Conservation (phyloP, 2,113 vertebrate species). For the Eulemur rufifrons region DNA sequence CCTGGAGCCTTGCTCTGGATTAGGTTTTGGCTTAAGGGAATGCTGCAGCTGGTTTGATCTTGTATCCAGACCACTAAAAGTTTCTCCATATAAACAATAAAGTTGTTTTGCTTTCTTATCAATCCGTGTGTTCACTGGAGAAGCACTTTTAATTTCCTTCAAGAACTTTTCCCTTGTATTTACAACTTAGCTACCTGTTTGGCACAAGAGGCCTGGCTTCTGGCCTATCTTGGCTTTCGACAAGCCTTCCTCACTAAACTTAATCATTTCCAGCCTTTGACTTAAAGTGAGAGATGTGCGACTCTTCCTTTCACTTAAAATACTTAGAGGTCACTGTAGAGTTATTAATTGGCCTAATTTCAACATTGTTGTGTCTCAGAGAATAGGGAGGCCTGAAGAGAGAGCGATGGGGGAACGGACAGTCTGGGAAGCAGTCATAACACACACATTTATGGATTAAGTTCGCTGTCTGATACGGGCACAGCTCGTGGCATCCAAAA, state of each 20-base stretch:
- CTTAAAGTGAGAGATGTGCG: neutral
- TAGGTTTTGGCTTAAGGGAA: neutral
- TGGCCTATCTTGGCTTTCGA: neutral
- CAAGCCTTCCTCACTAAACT: neutral
- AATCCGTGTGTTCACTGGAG: neutral
- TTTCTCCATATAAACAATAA: neutral
- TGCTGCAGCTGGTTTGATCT: neutral
- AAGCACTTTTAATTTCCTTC: neutral
- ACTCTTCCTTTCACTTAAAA: neutral
- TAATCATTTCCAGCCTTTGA: neutral
- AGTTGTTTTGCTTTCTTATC: neutral
- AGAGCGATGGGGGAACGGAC: neutral
- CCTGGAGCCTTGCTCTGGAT: neutral
- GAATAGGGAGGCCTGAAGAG: neutral
- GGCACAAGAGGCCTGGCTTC: neutral
- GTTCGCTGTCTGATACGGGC: neutral
- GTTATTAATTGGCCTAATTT: neutral
- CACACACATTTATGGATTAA: neutral
- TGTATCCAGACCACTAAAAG: neutral
- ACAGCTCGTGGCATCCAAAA: neutral
- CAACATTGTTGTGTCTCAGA: neutral
- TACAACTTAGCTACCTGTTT: neutral
- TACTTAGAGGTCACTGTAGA: neutral
- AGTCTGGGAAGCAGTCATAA: neutral
- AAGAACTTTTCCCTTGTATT: neutral